Evolutionary conservation across 2,113 vertebrate species (phyloP), one percentile per base, ranked within the genome.

Genomic region (Copsychus sechellarum): DNA sequence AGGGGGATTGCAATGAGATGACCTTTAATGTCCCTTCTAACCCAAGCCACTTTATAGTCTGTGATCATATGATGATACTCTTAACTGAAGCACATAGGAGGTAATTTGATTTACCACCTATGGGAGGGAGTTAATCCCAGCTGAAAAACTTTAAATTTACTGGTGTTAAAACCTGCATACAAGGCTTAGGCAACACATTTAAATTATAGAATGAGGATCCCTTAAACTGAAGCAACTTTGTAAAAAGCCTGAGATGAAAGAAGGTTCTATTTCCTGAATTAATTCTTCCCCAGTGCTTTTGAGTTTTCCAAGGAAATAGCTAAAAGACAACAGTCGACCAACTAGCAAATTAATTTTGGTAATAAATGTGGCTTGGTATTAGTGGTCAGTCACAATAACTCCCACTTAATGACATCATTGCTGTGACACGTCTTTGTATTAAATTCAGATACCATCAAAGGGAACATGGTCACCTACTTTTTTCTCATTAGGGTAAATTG

Each of bases 1-100:
- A 3, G 18, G 4, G 6, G 3, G 3, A 0, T 12, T 54, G 47
- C 24, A 70, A 29, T 17, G n/a, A 54, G 20, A 31, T 40, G 16
- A 25, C 24, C n/a, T 79, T 62, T 29, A 34, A 43, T 8, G 12
- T 24, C 43, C 19, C 12, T 36, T 51, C 28, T 19, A 58, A 58
- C 6, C 11, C 15, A 73, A 58, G 19, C 10, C 12, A 15, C 50
- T 43, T 22, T 15, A 1, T 33, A 43, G 25, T 50, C 34, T 80
- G 14, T 36, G 18, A 8, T 28, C 28, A 14, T 36, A 19, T 42
- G 34, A 36, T 8, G 3, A 5, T 33, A 25, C 8, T 43, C 12
- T 34, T 28, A 64, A n/a, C 3, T 33, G 33, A 20, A 34, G 6
- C 4, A 38, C 5, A 8, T 12, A 23, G 9, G 9, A 65, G 3